Evolutionary conservation across 2,113 vertebrate species (phyloP).

Genomic region (Dipodomys stephensi): DNA sequence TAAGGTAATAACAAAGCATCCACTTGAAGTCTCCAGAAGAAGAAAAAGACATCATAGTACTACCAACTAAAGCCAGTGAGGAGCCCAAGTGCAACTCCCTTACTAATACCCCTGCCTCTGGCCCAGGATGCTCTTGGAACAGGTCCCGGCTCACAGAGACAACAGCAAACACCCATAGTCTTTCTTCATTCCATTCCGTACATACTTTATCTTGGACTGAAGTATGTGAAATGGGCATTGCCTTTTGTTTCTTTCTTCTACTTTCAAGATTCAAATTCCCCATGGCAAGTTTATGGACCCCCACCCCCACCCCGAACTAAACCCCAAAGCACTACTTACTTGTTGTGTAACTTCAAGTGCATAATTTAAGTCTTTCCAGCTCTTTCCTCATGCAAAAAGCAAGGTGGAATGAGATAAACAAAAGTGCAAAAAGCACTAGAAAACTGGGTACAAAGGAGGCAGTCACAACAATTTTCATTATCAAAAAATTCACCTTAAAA

Average conservation of each 20-base stretch:
- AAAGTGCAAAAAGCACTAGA: not conserved
- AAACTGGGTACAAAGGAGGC: not conserved
- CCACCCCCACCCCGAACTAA: not conserved
- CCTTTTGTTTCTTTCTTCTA: not conserved
- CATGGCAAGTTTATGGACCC: not conserved
- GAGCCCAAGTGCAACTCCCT: too few species aligned
- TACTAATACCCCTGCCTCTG: accelerated
- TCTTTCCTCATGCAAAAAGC: not conserved
- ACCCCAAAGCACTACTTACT: not conserved
- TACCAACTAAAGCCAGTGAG: not conserved
- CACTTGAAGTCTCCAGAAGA: not conserved
- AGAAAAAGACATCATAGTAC: not conserved
- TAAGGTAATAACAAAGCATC: not conserved
- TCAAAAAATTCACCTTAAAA: not conserved
- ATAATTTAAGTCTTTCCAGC: not conserved
- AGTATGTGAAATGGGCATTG: not conserved
- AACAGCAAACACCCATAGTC: not conserved
- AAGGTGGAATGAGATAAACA: not conserved
- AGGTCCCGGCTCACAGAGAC: accelerated
- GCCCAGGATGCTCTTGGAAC: not conserved
- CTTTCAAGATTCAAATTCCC: not conserved
- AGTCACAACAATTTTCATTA: not conserved
- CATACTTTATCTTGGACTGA: not conserved
- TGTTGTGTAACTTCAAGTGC: not conserved
- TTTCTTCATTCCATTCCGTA: not conserved